These are phyloP conservation scores for Stenurella melanura DNA, from an alignment of 2,888 invertebrate species.

Conservation along the genomic window DNA sequence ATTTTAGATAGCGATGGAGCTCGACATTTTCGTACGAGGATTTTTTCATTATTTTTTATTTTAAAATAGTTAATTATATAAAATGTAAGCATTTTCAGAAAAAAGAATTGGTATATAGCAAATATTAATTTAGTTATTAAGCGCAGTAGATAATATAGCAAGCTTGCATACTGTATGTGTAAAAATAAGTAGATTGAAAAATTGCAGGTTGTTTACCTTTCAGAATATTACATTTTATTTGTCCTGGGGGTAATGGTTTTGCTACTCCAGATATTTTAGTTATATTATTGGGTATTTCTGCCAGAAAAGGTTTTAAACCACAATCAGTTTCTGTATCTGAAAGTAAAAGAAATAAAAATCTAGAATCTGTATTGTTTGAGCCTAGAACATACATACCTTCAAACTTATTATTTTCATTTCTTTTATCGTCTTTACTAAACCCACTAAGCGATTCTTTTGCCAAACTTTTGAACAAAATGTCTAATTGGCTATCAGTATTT, in stretches of 20 bases:
- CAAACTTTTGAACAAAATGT: conserved; percentile 85
- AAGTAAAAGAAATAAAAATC: conserved; percentile 46
- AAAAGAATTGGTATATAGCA: no score
- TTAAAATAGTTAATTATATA: no score
- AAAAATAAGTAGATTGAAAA: background rate
- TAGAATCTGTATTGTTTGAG: background rate
- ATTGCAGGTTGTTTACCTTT: conserved; percentile 79
- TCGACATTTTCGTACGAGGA: no score
- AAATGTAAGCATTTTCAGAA: no score
- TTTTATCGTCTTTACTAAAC: conserved; percentile 74
- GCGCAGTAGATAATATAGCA: no score
- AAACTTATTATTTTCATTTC: conserved; percentile 76
- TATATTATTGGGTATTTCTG: conserved; percentile 71
- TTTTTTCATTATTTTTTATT: no score
- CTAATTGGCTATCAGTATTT: conserved; percentile 76
- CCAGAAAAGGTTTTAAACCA: conserved; percentile 67
- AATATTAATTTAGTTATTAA: no score
- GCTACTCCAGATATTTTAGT: conserved; percentile 65
- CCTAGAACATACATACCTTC: conserved; percentile 64
- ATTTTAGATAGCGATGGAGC: no score
- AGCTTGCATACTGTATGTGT: background rate
- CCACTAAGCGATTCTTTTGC: conserved; percentile 81
- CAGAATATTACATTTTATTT: conserved; percentile 95
- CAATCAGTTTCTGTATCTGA: conserved; percentile 61
- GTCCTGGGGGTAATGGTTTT: conserved; percentile 89